phyloP scores from a whole-genome alignment of 2,113 vertebrate species.

The Erythrocercus mccallii region DNA sequence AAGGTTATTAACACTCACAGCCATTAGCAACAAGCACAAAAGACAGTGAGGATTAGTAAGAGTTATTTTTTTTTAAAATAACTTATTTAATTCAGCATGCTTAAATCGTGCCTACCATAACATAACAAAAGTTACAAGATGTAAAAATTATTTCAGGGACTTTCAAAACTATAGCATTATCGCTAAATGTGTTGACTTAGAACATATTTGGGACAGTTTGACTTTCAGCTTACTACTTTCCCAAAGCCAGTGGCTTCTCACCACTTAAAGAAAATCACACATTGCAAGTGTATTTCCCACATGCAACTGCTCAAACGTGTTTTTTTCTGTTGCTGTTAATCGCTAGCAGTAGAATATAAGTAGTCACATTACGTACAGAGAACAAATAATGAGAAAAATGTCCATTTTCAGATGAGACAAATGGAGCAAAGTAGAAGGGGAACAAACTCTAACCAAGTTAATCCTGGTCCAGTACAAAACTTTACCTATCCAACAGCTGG shows the following conservation, averaged over 20 bases:
- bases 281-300: neutral
- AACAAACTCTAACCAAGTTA: neutral
- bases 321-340: neutral
- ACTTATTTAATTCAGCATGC: neutral
- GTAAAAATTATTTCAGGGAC: neutral
- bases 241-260: neutral
- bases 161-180: neutral
- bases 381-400: neutral
- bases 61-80: neutral
- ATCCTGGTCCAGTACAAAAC: neutral
- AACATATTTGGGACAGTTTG: neutral
- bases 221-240: neutral
- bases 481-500: neutral
- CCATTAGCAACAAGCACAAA: neutral
- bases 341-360: neutral
- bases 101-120: neutral
- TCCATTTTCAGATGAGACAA: neutral
- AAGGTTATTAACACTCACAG: neutral
- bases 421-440: neutral
- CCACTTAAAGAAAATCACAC: neutral
- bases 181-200: neutral
- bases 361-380: neutral
- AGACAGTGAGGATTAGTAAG: neutral
- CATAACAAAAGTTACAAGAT: neutral
- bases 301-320: fast-evolving